Conservation (phyloP, 2,113 vertebrate species). For the Psittacara wagleri region DNA sequence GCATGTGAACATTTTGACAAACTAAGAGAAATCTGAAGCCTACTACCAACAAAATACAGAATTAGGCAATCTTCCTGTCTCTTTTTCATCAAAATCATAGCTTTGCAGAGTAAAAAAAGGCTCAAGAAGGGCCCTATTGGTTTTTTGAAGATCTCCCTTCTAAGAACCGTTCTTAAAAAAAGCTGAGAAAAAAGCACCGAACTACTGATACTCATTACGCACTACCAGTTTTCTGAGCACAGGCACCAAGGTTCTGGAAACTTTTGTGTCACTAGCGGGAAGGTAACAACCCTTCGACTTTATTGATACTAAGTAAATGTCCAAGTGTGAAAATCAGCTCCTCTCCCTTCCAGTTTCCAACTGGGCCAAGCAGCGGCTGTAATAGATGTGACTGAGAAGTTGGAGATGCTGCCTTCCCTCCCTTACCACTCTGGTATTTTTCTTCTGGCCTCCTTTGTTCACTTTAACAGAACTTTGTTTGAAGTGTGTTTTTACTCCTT, state of each 20-base stretch:
- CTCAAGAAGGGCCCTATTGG: background rate
- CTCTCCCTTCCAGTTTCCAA: background rate
- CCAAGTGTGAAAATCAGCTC: background rate
- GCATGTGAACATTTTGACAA: background rate
- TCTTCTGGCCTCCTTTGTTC: constrained; percentile 41
- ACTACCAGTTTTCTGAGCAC: background rate
- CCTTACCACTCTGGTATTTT: constrained; percentile 15
- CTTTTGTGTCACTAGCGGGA: background rate
- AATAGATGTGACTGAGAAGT: background rate
- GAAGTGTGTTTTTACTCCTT: constrained; percentile 43
- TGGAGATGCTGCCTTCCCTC: background rate
- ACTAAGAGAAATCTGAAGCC: background rate
- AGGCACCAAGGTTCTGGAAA: background rate
- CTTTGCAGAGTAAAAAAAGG: background rate
- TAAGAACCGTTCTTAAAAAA: background rate
- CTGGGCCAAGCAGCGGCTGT: background rate
- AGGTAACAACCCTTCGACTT: background rate
- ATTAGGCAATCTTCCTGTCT: background rate
- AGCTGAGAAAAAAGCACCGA: background rate
- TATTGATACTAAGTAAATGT: background rate
- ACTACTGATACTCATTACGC: background rate
- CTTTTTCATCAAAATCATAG: background rate
- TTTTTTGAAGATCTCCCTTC: background rate
- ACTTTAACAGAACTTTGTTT: constrained; percentile 60
- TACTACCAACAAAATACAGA: background rate